Percentiles rank a stretch among this genome's conserved stretches.
These are phyloP conservation scores for Melanotaenia pygmaea DNA, from an alignment of 2,797 vertebrate species.

Conservation along the genomic window DNA sequence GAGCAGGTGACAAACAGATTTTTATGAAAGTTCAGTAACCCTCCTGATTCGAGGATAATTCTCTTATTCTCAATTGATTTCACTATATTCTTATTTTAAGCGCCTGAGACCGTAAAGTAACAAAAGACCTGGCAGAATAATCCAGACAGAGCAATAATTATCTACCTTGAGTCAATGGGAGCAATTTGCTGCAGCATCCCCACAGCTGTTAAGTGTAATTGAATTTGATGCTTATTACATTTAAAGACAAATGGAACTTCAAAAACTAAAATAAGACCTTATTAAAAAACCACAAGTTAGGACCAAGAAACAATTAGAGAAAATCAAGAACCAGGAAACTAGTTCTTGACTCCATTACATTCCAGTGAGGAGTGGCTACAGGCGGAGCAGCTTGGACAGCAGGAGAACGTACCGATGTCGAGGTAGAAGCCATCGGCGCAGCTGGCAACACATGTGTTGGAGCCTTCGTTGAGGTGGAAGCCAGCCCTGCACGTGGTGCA, in stretches of 20 bases:
- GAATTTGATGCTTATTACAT: background rate
- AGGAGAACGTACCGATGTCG: constrained; percentile 69
- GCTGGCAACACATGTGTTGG: constrained; percentile 88
- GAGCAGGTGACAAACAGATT: constrained; percentile 21
- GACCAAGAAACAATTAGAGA: background rate
- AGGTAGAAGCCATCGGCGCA: constrained; percentile 93
- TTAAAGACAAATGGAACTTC: constrained; percentile 9
- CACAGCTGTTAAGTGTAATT: background rate
- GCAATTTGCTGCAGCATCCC: background rate
- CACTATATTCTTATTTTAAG: background rate
- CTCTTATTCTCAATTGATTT: background rate
- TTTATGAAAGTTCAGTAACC: constrained; percentile 11
- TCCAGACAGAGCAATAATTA: constrained; percentile 4
- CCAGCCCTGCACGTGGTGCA: constrained; percentile 93
- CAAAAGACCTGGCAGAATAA: background rate
- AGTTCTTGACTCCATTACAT: background rate
- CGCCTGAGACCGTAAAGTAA: constrained; percentile 1
- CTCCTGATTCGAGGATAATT: background rate
- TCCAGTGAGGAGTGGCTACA: background rate
- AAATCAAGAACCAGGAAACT: background rate
- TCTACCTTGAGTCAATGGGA: background rate
- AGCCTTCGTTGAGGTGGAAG: constrained; percentile 92
- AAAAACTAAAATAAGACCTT: background rate
- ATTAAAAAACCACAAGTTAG: background rate
- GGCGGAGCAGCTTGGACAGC: background rate